Base-by-base conservation (phyloP, 1,140 invertebrate genomes). In the Paraescarpia echinospica region DNA sequence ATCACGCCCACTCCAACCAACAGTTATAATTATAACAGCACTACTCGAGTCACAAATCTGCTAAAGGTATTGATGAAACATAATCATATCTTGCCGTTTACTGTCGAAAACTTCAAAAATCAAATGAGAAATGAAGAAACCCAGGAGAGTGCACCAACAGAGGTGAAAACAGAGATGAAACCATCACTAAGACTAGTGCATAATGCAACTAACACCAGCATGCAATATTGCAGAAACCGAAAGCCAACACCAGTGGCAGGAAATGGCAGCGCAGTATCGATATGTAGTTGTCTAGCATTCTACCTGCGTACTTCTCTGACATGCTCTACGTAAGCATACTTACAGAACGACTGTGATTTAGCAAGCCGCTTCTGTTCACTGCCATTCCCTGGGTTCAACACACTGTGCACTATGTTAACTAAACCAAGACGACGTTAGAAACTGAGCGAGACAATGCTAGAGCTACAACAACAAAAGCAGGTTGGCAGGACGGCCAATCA, bases 351-450 rank as follows among this genome's bases (percentile, higher is more conserved):
- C 91, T 91, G 92, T 92, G 31, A 91, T 93, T 89, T 93, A 41
- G n/a, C 93, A 92, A 59, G 92, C 91, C 34, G 92, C 77, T n/a
- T 93, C 92, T 12, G 90, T 93, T 35, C 97, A 94, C 92, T 95
- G 93, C 91, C 48, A 92, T 27, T 92, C 51, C 35, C 35, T 93
- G 93, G 92, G 88, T 34, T 92, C 91, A 96, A 96, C 33, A 96
- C 96, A 88, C 33, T 94, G 59, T 77, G 59, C 14, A 77, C 59
- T 77, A 77, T 77, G 59, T 77, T 77, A 77, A 77, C 59, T 77
- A 77, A 77, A 77, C 59, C 59, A 77, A 77, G 8, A 77, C 22
- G 0, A 77, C 8, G 59, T 77, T 77, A 77, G 59, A 77, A 12
- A 77, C 14, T 31, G 59, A 77, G 59, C 59, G 18, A 77, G 59